Evolutionary conservation across 2,797 vertebrate genomes (phyloP).

Genomic region (Parotocinclus haroldoi): DNA sequence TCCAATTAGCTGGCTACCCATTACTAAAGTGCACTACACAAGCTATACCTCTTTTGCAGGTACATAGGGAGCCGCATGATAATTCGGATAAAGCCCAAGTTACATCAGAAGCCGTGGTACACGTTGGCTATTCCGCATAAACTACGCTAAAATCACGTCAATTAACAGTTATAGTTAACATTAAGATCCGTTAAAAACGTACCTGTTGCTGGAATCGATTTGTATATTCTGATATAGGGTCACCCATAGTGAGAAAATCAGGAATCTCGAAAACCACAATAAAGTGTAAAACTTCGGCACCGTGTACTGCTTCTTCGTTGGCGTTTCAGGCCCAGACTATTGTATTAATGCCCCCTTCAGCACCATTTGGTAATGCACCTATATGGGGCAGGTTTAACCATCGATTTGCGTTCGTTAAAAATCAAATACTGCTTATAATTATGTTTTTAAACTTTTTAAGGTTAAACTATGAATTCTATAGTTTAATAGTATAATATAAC

Average conservation of each 20-base stretch:
- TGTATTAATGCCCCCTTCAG: too few species aligned
- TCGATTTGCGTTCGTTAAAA: too few species aligned
- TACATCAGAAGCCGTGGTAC: constrained; percentile 11
- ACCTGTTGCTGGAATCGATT: constrained; percentile 82
- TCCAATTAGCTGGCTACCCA: neutral
- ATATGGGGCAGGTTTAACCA: too few species aligned
- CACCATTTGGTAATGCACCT: too few species aligned
- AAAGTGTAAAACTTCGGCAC: neutral
- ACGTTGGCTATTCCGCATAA: neutral
- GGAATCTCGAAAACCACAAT: neutral
- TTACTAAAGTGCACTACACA: neutral
- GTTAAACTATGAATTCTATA: too few species aligned
- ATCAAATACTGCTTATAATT: too few species aligned
- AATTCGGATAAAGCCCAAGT: neutral
- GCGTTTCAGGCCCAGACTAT: too few species aligned
- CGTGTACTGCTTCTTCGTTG: neutral
- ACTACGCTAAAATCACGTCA: too few species aligned
- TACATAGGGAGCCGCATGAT: neutral
- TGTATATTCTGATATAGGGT: constrained; percentile 63
- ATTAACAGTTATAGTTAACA: neutral
- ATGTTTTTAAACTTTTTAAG: too few species aligned
- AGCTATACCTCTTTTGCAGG: neutral
- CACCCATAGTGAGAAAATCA: constrained; percentile 66
- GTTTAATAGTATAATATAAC: too few species aligned
- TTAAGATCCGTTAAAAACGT: constrained; percentile 13